Evolutionary conservation across 1,140 invertebrate genomes (phyloP).

Genomic region (Dinoponera quadriceps): DNA sequence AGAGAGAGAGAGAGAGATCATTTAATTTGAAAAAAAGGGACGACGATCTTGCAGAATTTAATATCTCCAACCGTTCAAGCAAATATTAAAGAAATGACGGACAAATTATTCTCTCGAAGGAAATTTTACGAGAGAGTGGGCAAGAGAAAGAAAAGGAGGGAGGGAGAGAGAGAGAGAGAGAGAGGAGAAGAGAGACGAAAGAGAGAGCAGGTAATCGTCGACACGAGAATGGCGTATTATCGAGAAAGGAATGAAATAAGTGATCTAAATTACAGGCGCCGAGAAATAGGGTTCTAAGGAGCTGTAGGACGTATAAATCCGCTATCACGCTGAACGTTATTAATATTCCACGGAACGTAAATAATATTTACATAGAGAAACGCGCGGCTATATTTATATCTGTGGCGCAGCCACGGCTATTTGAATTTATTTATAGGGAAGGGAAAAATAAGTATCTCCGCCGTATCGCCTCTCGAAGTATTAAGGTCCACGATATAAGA

Average conservation of each 20-base stretch:
- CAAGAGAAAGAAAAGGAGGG: not conserved
- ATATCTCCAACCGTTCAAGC: not conserved
- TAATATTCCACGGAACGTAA: not conserved
- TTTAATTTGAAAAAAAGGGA: not conserved
- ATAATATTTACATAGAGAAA: slow-evolving; percentile 5
- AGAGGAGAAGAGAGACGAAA: no score
- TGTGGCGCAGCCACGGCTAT: not conserved
- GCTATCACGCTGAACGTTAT: not conserved
- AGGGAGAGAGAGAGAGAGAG: not conserved
- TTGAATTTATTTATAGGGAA: slow-evolving; percentile 3
- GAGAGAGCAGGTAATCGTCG: no score
- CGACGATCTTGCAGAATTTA: not conserved
- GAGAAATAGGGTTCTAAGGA: not conserved
- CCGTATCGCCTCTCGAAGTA: not conserved
- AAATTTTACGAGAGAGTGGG: not conserved
- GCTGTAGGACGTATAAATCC: not conserved
- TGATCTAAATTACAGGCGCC: not conserved
- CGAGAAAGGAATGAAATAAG: not conserved
- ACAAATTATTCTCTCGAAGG: not conserved
- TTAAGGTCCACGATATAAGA: not conserved
- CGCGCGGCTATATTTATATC: slow-evolving; percentile 2
- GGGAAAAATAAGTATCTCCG: not conserved
- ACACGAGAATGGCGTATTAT: not conserved
- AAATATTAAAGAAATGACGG: not conserved
- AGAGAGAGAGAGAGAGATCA: not conserved